Evolutionary conservation across 2,888 invertebrate species (phyloP), one percentile per base, ranked within the genome.

Genomic region (Ochropacha duplaris): DNA sequence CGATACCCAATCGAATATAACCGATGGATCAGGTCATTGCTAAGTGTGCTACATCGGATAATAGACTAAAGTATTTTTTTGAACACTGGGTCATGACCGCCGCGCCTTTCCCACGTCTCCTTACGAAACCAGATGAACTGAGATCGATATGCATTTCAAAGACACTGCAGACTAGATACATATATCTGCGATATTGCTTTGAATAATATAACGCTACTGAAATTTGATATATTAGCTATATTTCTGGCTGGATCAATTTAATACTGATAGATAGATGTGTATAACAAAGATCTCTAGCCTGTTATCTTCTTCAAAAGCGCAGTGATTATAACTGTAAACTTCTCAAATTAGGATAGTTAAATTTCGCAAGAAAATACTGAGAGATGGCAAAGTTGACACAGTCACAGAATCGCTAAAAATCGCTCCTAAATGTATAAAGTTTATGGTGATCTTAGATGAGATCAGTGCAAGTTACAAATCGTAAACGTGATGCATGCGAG

Each of bases 121-220:
- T 76, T 76, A 63, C 74, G 74, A 76, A 72, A 77, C 64, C 59
- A 58, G 62, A 62, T n/a, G 36, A n/a, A n/a, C 64, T 54, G 19
- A 54, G 16, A 19, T 55, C 19, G 58, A 58, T 50, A 49, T 54
- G 59, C 65, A 67, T 69, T 67, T 12, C 64, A 61, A 58, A 28
- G 14, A 4, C n/a, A 11, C 14, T n/a, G 22, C 14, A 24, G 50
- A 16, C 14, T 34, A 14, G 34, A 39, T 39, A 39, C 39, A n/a
- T n/a, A n/a, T 4, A 9, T 3, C 9, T 44, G 39, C n/a, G 8
- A 39, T 5, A 16, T n/a, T 12, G 4, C 5, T 39, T 39, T 16
- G 39, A 4, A 16, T 6, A 16, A 16, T 4, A 12, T 6, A 16
- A 12, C 4, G 31, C 31, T 31, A 31, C 12, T 12, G 12, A 28